Base-by-base conservation (phyloP, 2,113 vertebrate genomes). In the Hippocampus guttulatus region DNA sequence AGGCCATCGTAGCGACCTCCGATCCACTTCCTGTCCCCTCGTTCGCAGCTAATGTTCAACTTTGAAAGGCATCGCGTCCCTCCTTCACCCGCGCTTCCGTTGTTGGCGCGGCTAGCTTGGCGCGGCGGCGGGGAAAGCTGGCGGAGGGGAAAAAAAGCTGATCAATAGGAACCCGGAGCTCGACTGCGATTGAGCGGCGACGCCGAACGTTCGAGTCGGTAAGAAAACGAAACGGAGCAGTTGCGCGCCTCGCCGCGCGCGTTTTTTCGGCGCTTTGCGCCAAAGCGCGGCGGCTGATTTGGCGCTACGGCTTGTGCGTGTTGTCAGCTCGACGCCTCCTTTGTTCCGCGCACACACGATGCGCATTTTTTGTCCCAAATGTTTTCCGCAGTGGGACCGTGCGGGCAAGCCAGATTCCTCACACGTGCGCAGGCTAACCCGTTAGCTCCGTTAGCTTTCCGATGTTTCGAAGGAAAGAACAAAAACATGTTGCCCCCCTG, bases 261-360 rank as follows among this genome's bases (percentile, higher is more conserved):
- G n/a, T 38, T 47, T 52, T 72, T 33, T 2, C 5, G 8, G 10
- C 7, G 23, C 68, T 5, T 55, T 62, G 47, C 67, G 11, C 23
- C 38, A 3, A 23, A 41, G 2, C 30, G 30, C 16, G 67, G 75
- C 55, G 3, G 76, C 69, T 60, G 54, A 68, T 70, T 67, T 15
- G 57, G 77, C 80, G 54, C 75, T 58, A 7, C 58, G 5, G 77
- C 41, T 69, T 66, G 51, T 75, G 45, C 12, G 25, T 40, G 47
- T 70, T 55, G 45, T 38, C 74, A 68, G 74, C 85, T 63, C 57
- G n/a, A 76, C 75, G 40, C 74, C 65, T 74, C 70, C 82, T 87
- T 86, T 91, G 91, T 91, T 92, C 87, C 83, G 81, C 83, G 79
- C 75, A 86, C 81, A 65, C 60, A 33, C 71, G 47, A 63, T 62